Evolutionary conservation across 2,888 invertebrate species (phyloP), one percentile per base, ranked within the genome.

Genomic region (Drosophila yooni): DNA sequence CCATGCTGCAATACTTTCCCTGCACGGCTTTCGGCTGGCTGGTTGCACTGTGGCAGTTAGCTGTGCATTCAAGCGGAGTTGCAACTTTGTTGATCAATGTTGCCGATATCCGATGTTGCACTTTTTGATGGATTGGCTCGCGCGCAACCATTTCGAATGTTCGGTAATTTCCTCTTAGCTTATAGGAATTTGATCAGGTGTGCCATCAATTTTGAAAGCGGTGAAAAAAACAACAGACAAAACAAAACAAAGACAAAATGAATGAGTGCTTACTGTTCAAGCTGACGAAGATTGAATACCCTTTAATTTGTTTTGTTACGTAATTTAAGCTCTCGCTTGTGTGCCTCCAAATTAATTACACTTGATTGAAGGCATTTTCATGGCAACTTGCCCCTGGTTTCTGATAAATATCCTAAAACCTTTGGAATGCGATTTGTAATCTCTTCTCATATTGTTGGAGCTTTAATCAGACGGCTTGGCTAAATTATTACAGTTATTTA

Each of bases 111-210:
- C 68, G 63, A 69, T 65, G 70, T 63, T 74, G 74, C 68, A 62
- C 68, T 61, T 65, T 73, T 72, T 76, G 76, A 79, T 79, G 75
- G 72, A 75, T 79, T 69, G 72, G 43, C 62, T 36, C 57, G 61
- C 66, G 54, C 36, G 62, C 78, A 51, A 48, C 21, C 78, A 58
- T 58, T 69, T 66, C 70, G 53, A 76, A 61, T 75, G 76, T 68
- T 70, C 46, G 70, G 68, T 76, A 79, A 68, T 78, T 80, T 83
- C 79, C 72, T 76, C 57, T 60, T 74, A 67, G 66, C 68, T 70
- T 62, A 67, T 81, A 66, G 66, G 54, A 71, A 80, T 69, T 70
- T 76, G 78, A 84, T 84, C 84, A 87, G 76, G 76, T 84, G 82
- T 87, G 78, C 75, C 79, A 81, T 79, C 62, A 66, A 73, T 68